Evolutionary conservation across 2,113 vertebrate species (phyloP), one percentile per base, ranked within the genome.

Genomic region (Pteronura brasiliensis): DNA sequence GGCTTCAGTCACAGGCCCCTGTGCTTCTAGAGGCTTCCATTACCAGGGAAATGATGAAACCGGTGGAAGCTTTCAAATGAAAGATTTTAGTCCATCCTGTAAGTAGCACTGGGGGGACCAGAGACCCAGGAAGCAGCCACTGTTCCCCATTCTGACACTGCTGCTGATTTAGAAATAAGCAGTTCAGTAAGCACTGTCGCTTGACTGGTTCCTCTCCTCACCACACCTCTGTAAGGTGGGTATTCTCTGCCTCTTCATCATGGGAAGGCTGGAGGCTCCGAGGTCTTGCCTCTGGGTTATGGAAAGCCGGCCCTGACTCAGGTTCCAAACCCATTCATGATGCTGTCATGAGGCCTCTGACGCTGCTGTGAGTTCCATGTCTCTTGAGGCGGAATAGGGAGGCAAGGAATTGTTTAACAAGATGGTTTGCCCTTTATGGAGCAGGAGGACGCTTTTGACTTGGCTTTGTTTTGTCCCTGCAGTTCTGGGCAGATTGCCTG

Each of bases 371-470:
- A 36, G 13, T 34, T 67, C 39, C 12, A 2, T 95, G 87, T 83
- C 74, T 95, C 49, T 47, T 18, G 7, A 72, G 44, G 49, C 18
- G 3, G 31, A 74, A 47, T 42, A 29, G 10, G 81, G 47, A 61
- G n/a, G 93, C 89, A 52, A n/a, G 82, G 71, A 7, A 52, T 47
- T 69, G 85, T 91, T 91, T 81, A 76, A 79, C 65, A 79, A 29
- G 79, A 39, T 21, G 49, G 57, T 18, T 4, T 71, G 6, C 44
- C 29, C 65, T 93, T 52, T 72, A 55, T 36, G 85, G 31, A 47
- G 31, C 36, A 86, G 27, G 14, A 17, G 18, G 86, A 61, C 88
- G 6, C 89, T 93, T 93, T 83, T n/a, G n/a, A 82, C 42, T 88
- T 23, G 6, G 11, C 69, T 90, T 90, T 76, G 47, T 29, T 91